Base-by-base conservation (phyloP, 2,888 invertebrate species). In the Rotaria magnacalcarata region DNA sequence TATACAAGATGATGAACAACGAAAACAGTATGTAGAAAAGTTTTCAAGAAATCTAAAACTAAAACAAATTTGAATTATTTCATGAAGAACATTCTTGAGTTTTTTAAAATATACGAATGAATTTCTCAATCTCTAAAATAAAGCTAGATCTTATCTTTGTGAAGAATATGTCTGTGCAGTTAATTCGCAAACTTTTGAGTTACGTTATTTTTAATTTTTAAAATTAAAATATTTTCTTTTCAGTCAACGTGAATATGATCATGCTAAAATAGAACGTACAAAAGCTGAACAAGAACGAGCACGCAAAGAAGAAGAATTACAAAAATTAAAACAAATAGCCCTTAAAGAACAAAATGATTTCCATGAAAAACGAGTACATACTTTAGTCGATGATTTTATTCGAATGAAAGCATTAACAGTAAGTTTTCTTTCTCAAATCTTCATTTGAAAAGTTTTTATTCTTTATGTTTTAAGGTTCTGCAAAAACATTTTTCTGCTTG, bases 401-500 rank as follows among this genome's bases (percentile, higher is more conserved):
- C 80, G 80, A 80, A 80, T 80, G 80, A 80, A 80, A 80, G 21
- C 43, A 11, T 47, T 80, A 14, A 80, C 80, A 7, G 47, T 80
- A 80, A 47, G 47, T 8, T 24, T n/a, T 47, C 2, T 24, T 14
- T 43, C 10, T 24, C 2, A 58, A 58, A 16, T 21, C 3, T 34
- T 19, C 8, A 16, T 21, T 41, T 58, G 3, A 52, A 14, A 11
- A 52, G 16, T 52, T 16, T 11, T 52, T 52, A 16, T 16, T 52
- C 14, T n/a, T 47, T 24, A 47, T 56, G 1, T 16, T 87, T 88
- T 10, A 87, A 90, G 90, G 87, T 89, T 74, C 86, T 90, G 75
- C 90, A 90, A 80, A 87, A 88, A 24, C 89, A 89, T 88, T 90
- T 91, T 88, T 89, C 89, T 24, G 89, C 89, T 21, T 90, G 89